These are phyloP conservation scores for Camponotus vicinus DNA, from an alignment of 1,140 invertebrate genomes.

Conservation along the genomic window DNA sequence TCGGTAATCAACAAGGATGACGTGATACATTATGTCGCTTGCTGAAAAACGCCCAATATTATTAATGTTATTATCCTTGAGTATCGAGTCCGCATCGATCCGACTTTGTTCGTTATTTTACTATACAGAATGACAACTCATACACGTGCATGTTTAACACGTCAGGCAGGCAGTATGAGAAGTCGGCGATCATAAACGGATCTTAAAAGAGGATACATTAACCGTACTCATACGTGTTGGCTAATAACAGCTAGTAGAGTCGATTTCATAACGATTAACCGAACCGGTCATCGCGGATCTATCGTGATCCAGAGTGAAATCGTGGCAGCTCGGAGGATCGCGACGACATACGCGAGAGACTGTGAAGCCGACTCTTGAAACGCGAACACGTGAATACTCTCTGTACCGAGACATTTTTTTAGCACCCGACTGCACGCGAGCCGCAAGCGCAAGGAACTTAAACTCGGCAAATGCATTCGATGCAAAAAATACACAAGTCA, in stretches of 20 bases:
- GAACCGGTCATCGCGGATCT: conserved; percentile 5
- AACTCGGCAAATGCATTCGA: conserved; percentile 47
- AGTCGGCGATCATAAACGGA: conserved; percentile 48
- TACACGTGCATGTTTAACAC: neutral
- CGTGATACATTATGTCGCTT: too few relatives aligned
- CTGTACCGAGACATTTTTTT: conserved; percentile 37
- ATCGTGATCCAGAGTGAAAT: conserved; percentile 4
- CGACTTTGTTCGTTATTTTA: conserved; percentile 38
- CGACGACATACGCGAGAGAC: neutral
- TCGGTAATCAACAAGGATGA: too few relatives aligned
- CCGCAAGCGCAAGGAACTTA: conserved; percentile 60
- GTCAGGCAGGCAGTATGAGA: neutral
- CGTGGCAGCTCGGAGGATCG: conserved; percentile 2
- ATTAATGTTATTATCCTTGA: conserved; percentile 59
- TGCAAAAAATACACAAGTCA: neutral
- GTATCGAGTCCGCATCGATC: conserved; percentile 44
- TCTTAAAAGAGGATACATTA: conserved; percentile 58
- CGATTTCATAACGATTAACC: conserved; percentile 49
- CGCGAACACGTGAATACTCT: conserved; percentile 28
- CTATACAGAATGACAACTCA: conserved; percentile 19
- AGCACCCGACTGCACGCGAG: neutral
- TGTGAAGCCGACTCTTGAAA: conserved; percentile 10
- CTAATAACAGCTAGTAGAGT: conserved; percentile 49
- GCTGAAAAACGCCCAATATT: neutral
- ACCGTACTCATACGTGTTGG: conserved; percentile 62